These are phyloP conservation scores for Octodon degus DNA, from an alignment of 2,113 vertebrate genomes.

Conservation along the genomic window DNA sequence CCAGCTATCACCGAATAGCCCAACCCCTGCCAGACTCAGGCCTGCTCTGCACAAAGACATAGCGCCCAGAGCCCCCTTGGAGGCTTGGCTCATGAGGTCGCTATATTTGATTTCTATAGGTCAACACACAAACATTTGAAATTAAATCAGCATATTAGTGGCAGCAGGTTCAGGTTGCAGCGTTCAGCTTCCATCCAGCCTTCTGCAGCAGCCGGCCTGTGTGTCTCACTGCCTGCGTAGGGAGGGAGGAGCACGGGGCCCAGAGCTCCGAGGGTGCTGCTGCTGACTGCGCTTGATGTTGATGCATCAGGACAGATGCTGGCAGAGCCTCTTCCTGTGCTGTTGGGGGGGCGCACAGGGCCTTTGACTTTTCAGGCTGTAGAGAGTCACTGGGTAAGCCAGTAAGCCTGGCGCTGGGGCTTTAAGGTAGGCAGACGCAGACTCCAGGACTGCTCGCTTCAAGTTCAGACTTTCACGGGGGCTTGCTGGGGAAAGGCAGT, in stretches of 20 bases:
- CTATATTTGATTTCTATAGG: slow-evolving; percentile 47
- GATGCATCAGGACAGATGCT: slow-evolving; percentile 68
- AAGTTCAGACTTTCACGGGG: not conserved
- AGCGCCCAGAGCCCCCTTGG: not conserved
- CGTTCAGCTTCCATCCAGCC: slow-evolving; percentile 61
- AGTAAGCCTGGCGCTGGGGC: not conserved
- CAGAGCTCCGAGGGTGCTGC: not conserved
- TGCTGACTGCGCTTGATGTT: not conserved
- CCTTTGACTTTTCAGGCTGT: slow-evolving; percentile 32
- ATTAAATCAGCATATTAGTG: slow-evolving; percentile 70
- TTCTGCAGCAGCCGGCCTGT: not conserved
- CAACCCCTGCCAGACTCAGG: accelerated
- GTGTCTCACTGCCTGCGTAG: not conserved
- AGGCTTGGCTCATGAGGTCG: not conserved
- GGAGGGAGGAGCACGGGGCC: not conserved
- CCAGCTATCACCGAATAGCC: slow-evolving; percentile 1
- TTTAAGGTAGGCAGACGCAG: not conserved
- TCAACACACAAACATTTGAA: slow-evolving; percentile 70
- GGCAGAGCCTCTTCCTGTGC: slow-evolving; percentile 48
- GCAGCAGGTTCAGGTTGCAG: slow-evolving; percentile 65
- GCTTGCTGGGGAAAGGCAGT: not conserved
- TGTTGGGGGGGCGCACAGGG: not conserved
- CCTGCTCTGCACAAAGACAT: slow-evolving; percentile 7
- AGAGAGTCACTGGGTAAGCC: not conserved
- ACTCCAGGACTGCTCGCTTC: not conserved